A percentile compares a stretch with the other conserved stretches of the same genome.
These are phyloP conservation scores for Eutolmus rufibarbis DNA, from an alignment of 2,888 invertebrate genomes.

Conservation along the genomic window DNA sequence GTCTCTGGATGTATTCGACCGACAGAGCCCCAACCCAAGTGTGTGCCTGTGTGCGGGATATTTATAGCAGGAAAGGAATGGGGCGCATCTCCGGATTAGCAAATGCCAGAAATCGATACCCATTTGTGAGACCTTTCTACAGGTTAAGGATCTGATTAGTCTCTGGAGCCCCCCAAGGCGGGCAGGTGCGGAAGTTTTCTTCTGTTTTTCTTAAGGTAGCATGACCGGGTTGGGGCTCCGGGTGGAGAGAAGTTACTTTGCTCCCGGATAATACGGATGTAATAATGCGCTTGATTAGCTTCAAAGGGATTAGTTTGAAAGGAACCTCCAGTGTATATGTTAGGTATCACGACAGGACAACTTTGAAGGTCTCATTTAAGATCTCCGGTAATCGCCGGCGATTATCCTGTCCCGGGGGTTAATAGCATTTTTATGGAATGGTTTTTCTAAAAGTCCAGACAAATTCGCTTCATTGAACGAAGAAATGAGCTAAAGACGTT, in stretches of 20 bases:
- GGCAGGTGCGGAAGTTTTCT: neutral
- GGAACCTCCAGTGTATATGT: neutral
- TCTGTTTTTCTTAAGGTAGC: neutral
- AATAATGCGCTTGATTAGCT: conserved; percentile 34
- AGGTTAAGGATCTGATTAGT: conserved; percentile 18
- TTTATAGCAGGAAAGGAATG: neutral
- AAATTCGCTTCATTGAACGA: neutral
- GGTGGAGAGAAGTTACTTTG: neutral
- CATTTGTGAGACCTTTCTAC: conserved; percentile 9
- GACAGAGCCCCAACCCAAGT: neutral
- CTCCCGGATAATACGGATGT: neutral
- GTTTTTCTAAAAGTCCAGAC: neutral
- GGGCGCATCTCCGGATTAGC: neutral
- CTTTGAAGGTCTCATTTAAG: neutral
- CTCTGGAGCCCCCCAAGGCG: neutral
- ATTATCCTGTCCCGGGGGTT: neutral
- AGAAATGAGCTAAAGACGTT: neutral
- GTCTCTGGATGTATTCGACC: neutral
- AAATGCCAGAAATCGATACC: conserved; percentile 38
- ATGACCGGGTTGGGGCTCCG: neutral
- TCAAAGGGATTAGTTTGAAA: neutral
- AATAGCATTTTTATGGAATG: neutral
- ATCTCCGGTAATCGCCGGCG: neutral
- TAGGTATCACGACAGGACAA: neutral
- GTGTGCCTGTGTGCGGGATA: neutral